Evolutionary conservation across 1,140 invertebrate species (phyloP), one percentile per base, ranked within the genome.

Genomic region (Neuroterus valhalla): DNA sequence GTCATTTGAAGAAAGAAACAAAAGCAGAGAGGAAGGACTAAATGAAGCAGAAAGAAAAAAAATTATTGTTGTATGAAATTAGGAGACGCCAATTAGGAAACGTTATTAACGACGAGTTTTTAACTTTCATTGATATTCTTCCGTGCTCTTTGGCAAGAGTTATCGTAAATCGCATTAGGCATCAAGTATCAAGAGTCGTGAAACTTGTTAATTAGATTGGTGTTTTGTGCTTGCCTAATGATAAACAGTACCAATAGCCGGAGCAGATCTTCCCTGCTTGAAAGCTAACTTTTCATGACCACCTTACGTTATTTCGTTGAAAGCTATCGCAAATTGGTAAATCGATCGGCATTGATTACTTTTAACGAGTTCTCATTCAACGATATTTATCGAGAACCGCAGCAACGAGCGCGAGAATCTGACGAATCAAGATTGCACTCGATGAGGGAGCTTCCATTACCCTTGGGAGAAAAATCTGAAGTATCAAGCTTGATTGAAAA

Each of bases 351-450:
- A 70, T 78, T 74, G 78, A 82, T 82, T 82, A 74, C 70, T 78
- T 82, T 83, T 82, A 83, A 83, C 78, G 81, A 83, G 81, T 83
- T 83, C 82, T 77, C 78, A 78, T 83, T 83, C 78, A 83, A 26
- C 73, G 66, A 66, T 81, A 81, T 82, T 82, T 82, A 82, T 82
- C 81, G 81, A 82, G 78, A 72, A 82, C 82, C 73, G 78, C 68
- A 71, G 76, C 26, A 62, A 78, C 76, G 26, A 26, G 21, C 6
- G 55, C 55, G 31, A 62, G 55, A 31, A 62, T 62, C 6, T 23
- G 23, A 62, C 26, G 55, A 31, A 26, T 62, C 23, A 14, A 62
- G 55, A 62, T 62, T 62, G 3, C 55, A 62, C 55, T 62, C 52
- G 52, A 62, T 62, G 23, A 62, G 23, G 15, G 23, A 62, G 52